Evolutionary conservation across 2,888 invertebrate genomes (phyloP).

Genomic region (Stenurella melanura): DNA sequence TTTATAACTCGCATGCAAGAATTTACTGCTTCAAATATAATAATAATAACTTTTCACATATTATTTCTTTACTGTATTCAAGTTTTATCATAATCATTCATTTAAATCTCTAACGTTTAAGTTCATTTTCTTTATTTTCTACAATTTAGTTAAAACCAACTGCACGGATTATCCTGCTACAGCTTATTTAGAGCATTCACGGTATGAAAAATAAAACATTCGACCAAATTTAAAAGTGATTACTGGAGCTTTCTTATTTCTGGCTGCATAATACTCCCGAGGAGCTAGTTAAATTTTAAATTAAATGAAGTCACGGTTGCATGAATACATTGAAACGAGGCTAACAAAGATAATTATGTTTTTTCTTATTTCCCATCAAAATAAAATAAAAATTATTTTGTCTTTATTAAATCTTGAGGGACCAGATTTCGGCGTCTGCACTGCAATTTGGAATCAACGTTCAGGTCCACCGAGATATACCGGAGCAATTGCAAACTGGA

Average conservation of each 20-base stretch:
- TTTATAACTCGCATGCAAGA: too few species aligned
- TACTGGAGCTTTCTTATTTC: conserved; percentile 16
- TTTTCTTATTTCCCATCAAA: conserved; percentile 48
- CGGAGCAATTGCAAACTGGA: conserved; percentile 66
- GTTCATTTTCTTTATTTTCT: neutral
- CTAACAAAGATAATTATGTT: conserved; percentile 54
- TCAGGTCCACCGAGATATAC: conserved; percentile 62
- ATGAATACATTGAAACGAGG: conserved; percentile 41
- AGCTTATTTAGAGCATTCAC: conserved; percentile 3
- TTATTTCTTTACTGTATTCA: too few species aligned
- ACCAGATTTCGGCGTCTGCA: conserved; percentile 45
- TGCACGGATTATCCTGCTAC: neutral
- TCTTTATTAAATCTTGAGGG: conserved; percentile 49
- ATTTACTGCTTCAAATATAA: too few species aligned
- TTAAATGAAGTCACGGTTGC: conserved; percentile 44
- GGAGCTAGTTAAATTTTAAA: conserved; percentile 46
- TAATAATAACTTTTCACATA: too few species aligned
- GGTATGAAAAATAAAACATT: conserved; percentile 8
- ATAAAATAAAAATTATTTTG: conserved; percentile 53
- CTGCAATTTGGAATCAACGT: conserved; percentile 63
- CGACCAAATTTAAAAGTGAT: conserved; percentile 27
- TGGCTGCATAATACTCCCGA: conserved; percentile 30
- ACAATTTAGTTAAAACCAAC: conserved; percentile 1
- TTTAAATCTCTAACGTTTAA: too few species aligned
- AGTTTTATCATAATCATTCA: too few species aligned